These are phyloP conservation scores for Microtus obscurus DNA, from an alignment of 2,797 vertebrate genomes.

Conservation along the genomic window DNA sequence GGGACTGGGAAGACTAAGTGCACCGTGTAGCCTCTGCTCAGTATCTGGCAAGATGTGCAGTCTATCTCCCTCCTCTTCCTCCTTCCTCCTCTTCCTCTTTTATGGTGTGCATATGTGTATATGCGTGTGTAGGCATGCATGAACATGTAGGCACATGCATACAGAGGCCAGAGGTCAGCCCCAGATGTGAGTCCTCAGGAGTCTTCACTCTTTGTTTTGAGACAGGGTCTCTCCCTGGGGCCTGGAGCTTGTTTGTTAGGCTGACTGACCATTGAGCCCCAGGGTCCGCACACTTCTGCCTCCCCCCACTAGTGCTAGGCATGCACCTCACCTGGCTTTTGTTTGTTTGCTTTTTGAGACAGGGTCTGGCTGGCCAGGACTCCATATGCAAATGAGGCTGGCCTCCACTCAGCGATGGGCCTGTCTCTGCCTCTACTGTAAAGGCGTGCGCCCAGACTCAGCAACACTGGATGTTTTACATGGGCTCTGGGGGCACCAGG, in stretches of 20 bases:
- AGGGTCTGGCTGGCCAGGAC: not conserved
- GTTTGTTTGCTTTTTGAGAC: not conserved
- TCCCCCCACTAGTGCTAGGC: not conserved
- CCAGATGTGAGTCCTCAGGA: too few species aligned
- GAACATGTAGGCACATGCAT: too few species aligned
- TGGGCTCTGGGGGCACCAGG: too few species aligned
- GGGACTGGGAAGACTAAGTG: not conserved
- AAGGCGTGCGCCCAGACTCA: not conserved
- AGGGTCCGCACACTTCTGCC: not conserved
- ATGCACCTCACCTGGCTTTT: not conserved
- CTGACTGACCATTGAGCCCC: not conserved
- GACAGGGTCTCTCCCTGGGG: not conserved
- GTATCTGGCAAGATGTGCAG: not conserved
- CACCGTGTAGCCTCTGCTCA: not conserved
- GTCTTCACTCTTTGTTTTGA: not conserved
- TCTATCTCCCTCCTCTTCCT: fast-evolving
- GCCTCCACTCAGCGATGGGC: not conserved
- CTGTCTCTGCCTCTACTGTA: not conserved
- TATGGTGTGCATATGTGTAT: not conserved
- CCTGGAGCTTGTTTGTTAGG: not conserved
- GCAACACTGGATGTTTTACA: too few species aligned
- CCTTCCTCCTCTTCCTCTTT: not conserved
- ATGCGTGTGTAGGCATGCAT: not conserved
- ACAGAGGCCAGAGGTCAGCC: not conserved
- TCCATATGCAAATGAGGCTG: not conserved